phyloP scores from a whole-genome alignment of 2,888 invertebrate genomes.

The Zhengitettix transpicula region DNA sequence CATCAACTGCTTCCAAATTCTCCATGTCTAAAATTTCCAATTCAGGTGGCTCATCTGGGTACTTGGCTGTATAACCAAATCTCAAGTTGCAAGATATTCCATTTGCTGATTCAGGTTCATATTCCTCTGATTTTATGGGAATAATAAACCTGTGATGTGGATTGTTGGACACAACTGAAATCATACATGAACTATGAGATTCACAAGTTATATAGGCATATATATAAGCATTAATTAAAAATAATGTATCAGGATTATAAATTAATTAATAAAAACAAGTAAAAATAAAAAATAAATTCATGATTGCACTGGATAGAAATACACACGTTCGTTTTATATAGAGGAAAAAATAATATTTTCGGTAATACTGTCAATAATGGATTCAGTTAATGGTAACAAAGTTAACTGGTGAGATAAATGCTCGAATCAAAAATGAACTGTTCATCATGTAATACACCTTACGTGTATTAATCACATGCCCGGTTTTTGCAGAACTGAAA shows the following conservation, averaged over 20 bases:
- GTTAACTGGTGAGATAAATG: no score
- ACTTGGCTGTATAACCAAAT: conserved; percentile 70
- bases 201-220: not conserved
- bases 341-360: no score
- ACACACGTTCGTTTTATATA: no score
- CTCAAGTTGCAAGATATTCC: conserved; percentile 60
- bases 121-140: conserved; percentile 66
- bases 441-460: no score
- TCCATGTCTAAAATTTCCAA: conserved; percentile 62
- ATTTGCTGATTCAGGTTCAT: conserved; percentile 35
- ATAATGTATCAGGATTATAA: not conserved
- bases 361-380: no score
- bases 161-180: conserved; percentile 15
- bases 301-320: no score
- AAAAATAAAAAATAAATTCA: no score
- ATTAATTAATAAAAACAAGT: not conserved
- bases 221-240: no score
- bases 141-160: conserved; percentile 56
- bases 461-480: no score
- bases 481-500: no score
- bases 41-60: conserved; percentile 73
- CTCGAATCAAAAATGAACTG: no score
- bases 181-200: conserved; percentile 15
- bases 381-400: no score
- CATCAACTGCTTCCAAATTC: conserved; percentile 57